Conservation (phyloP, 2,888 invertebrate genomes). For the Chrysolina americana region DNA sequence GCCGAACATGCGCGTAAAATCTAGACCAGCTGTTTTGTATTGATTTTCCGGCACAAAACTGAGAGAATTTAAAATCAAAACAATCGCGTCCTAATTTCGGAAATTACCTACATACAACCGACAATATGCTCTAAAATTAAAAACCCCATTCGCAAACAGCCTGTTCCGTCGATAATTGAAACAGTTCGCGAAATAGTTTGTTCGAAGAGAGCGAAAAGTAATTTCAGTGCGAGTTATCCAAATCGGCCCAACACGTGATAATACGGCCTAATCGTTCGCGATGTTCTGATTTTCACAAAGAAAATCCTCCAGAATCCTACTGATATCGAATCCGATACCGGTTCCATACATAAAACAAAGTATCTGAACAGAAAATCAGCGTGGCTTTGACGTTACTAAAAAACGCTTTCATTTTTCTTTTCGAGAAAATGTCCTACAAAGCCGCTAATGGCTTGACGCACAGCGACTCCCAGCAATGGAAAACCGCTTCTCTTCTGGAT, state of each 20-base stretch:
- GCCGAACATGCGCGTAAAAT: constrained; percentile 43
- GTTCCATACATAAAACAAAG: constrained; percentile 2
- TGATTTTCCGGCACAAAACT: constrained; percentile 49
- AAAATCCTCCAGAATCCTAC: no score
- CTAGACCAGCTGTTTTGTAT: constrained; percentile 48
- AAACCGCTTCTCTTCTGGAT: constrained; percentile 66
- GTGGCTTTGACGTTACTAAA: constrained; percentile 54
- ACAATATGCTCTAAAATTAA: constrained; percentile 40
- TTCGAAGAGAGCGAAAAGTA: not conserved
- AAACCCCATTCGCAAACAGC: constrained; percentile 26
- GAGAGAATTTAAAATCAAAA: constrained; percentile 57
- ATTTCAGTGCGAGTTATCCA: not conserved
- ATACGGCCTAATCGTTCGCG: constrained; percentile 1
- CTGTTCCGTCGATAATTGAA: not conserved
- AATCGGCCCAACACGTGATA: not conserved
- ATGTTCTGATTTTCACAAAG: not conserved
- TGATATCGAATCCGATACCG: no score
- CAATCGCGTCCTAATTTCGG: constrained; percentile 60
- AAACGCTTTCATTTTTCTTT: constrained; percentile 44
- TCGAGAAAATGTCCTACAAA: constrained; percentile 73
- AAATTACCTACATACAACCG: constrained; percentile 46
- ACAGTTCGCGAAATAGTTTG: not conserved
- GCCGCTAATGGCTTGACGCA: constrained; percentile 71
- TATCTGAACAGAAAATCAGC: constrained; percentile 49
- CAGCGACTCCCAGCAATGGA: constrained; percentile 60